Evolutionary conservation across 2,888 invertebrate genomes (phyloP), one percentile per base, ranked within the genome.

Genomic region (Trichopoda pennipes): DNA sequence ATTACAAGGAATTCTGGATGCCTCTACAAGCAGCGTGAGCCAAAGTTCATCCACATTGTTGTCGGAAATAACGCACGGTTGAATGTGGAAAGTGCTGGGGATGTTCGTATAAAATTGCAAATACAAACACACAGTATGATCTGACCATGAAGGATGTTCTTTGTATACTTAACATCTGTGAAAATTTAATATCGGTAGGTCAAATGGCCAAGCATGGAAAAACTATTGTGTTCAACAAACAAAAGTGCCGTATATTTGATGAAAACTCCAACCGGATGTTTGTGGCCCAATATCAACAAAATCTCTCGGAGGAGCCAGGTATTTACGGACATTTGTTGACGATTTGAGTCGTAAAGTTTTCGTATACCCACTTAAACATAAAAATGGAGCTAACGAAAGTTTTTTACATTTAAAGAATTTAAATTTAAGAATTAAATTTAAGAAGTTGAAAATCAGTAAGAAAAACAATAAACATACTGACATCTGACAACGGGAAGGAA

Each of bases 141-240:
- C 58, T 77, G 51, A 77, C 61, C 17, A 38, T 80, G 44, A 81
- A 68, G 58, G 63, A 81, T 64, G 77, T 77, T 56, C 60, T 81
- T 42, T 77, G 70, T 51, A 68, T 80, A 68, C 79, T 55, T 19
- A 66, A 66, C 23, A 66, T 72, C 16, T 66, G 63, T 42, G 70
- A 66, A 35, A 81, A 77, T 74, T 68, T 78, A 81, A 38, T 76
- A 72, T 72, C 76, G 47, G 64, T 81, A 63, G 72, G 76, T 32
- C 75, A 80, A 70, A 76, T 75, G 75, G 58, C 76, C 69, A 58
- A 64, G 23, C 47, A 81, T 72, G 76, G 76, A 51, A 81, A 81
- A 70, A 81, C 81, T 47, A 60, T 81, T 42, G 68, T 77, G 42
- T 81, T 81, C 42, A 55, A 81, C 61, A 44, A 32, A 66, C 42